Evolutionary conservation across 2,113 vertebrate species (phyloP), one percentile per base, ranked within the genome.

Genomic region (Pseudorhombus dupliciocellatus): DNA sequence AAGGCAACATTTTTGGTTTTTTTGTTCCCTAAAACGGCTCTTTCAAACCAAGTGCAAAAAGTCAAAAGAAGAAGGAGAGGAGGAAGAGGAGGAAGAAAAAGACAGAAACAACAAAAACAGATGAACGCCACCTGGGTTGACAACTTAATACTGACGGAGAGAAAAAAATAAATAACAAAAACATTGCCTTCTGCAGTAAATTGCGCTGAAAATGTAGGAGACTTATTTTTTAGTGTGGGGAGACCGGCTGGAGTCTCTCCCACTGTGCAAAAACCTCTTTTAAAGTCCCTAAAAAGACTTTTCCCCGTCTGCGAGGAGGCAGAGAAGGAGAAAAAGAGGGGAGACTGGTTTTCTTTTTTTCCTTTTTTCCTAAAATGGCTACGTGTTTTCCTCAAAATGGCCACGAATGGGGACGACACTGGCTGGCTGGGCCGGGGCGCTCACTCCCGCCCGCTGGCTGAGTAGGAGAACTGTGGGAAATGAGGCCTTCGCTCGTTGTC

Each of bases 391-490:
- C 92, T 92, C 87, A 86, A 84, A 84, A 92, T 85, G 92, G 92
- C 89, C 91, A 80, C 81, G 62, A 64, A 80, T 77, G 84, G 84
- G 86, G 77, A 68, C 71, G 70, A 77, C 26, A 34, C 64, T 37
- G 83, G 74, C 61, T 26, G 75, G 52, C 56, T 4, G 65, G 75
- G 65, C 60, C 21, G 56, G 70, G 50, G 65, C 57, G 73, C 84
- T 94, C 92, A 98, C 92, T 98, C 96, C 73, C 96, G 95, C 84
- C 97, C 96, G 52, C 97, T 98, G 85, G 97, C 97, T 5, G 96
- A 98, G 90, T 98, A 98, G 73, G 97, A 98, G 90, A 98, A 98
- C 74, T 98, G 97, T 68, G 97, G 97, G 91, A 98, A 98, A 87
- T 98, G 97, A 8, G 97, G 97, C 90, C 97, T 93, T 73, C 96